Percentiles rank a stretch among this genome's conserved stretches.
These are phyloP conservation scores for Carposina sasakii DNA, from an alignment of 1,140 invertebrate species.

Conservation along the genomic window DNA sequence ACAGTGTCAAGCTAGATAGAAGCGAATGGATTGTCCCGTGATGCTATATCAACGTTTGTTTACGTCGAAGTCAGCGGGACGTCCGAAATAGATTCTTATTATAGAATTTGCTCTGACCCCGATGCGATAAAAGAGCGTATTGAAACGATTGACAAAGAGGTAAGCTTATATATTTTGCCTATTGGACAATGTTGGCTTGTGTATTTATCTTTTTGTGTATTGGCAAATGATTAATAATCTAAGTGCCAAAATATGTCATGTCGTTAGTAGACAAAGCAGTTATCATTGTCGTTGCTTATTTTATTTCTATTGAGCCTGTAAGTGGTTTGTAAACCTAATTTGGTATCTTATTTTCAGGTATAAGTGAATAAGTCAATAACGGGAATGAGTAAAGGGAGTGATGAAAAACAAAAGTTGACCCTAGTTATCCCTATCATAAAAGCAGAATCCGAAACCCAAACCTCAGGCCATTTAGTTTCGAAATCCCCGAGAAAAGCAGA, in stretches of 20 bases:
- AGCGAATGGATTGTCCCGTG: constrained; percentile 20
- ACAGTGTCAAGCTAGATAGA: constrained; percentile 8
- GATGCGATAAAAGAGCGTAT: constrained; percentile 41
- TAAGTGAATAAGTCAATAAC: constrained; percentile 18
- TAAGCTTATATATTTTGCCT: constrained; percentile 44
- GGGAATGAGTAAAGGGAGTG: constrained; percentile 42
- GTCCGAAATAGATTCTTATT: constrained; percentile 65
- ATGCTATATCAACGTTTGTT: constrained; percentile 33
- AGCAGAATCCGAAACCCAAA: constrained; percentile 53
- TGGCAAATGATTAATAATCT: constrained; percentile 27
- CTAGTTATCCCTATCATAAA: constrained; percentile 46
- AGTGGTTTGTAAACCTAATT: constrained; percentile 5
- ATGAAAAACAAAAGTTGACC: constrained; percentile 25
- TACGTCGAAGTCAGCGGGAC: constrained; percentile 28
- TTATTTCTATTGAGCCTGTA: too few relatives aligned
- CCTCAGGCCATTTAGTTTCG: constrained; percentile 29
- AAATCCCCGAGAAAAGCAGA: constrained; percentile 28
- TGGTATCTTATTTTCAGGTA: constrained; percentile 43
- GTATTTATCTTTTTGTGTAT: constrained; percentile 30
- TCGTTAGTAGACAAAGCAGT: background rate
- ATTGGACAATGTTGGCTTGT: constrained; percentile 28
- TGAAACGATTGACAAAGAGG: constrained; percentile 35
- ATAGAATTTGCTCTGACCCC: constrained; percentile 48
- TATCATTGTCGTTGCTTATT: too few relatives aligned
- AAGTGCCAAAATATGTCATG: constrained; percentile 28